Base-by-base conservation (phyloP, 1,140 invertebrate species). In the Holotrichia oblita region DNA sequence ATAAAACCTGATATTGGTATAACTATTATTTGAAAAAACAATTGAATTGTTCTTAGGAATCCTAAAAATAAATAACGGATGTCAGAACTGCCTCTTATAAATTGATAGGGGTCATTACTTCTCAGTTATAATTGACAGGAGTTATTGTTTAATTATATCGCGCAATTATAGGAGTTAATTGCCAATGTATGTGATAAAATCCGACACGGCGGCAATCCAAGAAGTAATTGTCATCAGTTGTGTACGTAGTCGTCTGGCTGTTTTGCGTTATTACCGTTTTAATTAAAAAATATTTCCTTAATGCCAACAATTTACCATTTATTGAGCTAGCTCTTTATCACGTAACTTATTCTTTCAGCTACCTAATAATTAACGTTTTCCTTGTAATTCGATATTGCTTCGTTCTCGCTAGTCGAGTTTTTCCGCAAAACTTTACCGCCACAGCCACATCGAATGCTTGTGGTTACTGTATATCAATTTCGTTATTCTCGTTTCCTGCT, bases 141-240 rank as follows among this genome's bases (percentile, higher is more conserved):
- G 22, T 69, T 69, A 69, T 69, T 69, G 61, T 69, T 69, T 69
- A 69, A 69, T 69, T 69, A 69, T 34, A 69, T 27, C 61, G 61
- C 12, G 61, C 61, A 69, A 69, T 69, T 69, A 69, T 27, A 69
- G 27, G 22, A 69, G 20, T 69, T 69, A 34, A 69, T 69, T 34
- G 27, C 61, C 61, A 69, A 69, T 69, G 61, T 22, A 69, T 69
- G 61, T 27, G 22, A 69, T 69, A 69, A 69, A 69, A 69, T 69
- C 61, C 61, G 61, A 69, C 61, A 69, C 61, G 22, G 61, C 61
- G 61, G 61, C 61, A 69, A 69, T 69, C 61, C 61, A 27, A 34
- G 22, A 22, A 69, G 61, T 22, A 69, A 69, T 69, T 22, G 22
- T 34, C 22, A 34, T 69, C 17, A 14, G 14, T 14, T 7, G 42